Evolutionary conservation across 2,888 invertebrate genomes (phyloP), one percentile per base, ranked within the genome.

Genomic region (Acanthosepion lycidas): DNA sequence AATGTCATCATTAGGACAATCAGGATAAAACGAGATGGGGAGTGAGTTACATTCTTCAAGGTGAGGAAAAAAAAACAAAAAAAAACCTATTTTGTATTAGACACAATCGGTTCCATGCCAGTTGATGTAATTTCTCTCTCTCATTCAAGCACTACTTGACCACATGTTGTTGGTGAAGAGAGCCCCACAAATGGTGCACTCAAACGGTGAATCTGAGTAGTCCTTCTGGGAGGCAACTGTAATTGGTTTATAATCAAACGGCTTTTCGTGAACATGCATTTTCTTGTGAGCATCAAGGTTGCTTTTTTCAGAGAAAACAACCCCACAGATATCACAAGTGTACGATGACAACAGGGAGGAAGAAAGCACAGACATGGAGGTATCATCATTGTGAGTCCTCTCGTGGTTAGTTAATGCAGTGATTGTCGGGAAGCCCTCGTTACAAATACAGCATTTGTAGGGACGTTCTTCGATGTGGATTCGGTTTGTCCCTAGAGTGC

Each of bases 391-490:
- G 93, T 93, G 93, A 53, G 93, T 93, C 93, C 93, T 49, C 53
- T 93, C 93, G 18, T 93, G 93, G 15, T 93, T 53, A 12, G 93
- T 93, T 28, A 93, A 12, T 18, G 93, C 53, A 15, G 48, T 49
- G 51, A 93, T 93, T 93, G 93, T 49, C 26, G 93, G 93, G 93
- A 93, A 93, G 53, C 93, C 93, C 93, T 93, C 93, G 5, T 93
- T 93, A 49, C 93, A 93, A 4, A 93, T 93, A n/a, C 93, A 93
- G 51, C 93, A 93, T 49, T 93, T 93, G 93, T 93, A 93, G 53
- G 93, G 93, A 49, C 93, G 53, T 53, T 93, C 93, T 93, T 93
- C 93, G n/a, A 93, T 93, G n/a, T 93, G 93, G 53, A 93, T 93
- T 49, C 93, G 93, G 53, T 93, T 51, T 2, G 49, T 49, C 49